Evolutionary conservation across 35 echinoderm and acorn worm genomes (phyloP), one percentile per base, ranked within the genome.

Genomic region (Patiria miniata): DNA sequence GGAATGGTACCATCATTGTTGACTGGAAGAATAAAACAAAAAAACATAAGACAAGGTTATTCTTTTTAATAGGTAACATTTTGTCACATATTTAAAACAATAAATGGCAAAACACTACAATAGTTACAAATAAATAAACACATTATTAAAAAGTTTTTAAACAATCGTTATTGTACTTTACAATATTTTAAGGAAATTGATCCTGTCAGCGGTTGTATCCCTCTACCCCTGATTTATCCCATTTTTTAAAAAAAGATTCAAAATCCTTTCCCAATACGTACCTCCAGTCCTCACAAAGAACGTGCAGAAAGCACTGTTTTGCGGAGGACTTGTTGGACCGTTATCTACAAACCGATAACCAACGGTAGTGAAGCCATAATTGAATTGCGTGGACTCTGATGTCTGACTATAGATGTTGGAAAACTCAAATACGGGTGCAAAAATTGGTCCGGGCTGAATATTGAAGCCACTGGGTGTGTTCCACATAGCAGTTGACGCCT

Each of bases 11-110:
- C 40, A 55, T 87, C 85, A 36, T 7, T 33, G n/a, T 17, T 16
- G 36, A 87, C 85, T 87, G 50, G 26, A 9, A 73, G 21, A 73
- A 30, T 14, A 21, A 61, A 61, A 73, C 21, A 73, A 7, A 73
- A n/a, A 34, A 22, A 32, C 65, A 73, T 14, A 73, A 26, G 30
- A 73, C 19, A 73, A 7, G 14, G 26, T 14, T 1, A 73, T 28
- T 26, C n/a, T 23, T 68, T 23, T n/a, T n/a, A n/a, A n/a, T n/a
- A n/a, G n/a, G n/a, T n/a, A n/a, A n/a, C n/a, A n/a, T n/a, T n/a
- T n/a, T n/a, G n/a, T n/a, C n/a, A n/a, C n/a, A n/a, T n/a, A n/a
- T n/a, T n/a, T n/a, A n/a, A n/a, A n/a, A n/a, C n/a, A n/a, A n/a
- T n/a, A n/a, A n/a, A n/a, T n/a, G n/a, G n/a, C n/a, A n/a, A n/a